Evolutionary conservation across 2,113 vertebrate genomes (phyloP).

Genomic region (Psephotus haematonotus): DNA sequence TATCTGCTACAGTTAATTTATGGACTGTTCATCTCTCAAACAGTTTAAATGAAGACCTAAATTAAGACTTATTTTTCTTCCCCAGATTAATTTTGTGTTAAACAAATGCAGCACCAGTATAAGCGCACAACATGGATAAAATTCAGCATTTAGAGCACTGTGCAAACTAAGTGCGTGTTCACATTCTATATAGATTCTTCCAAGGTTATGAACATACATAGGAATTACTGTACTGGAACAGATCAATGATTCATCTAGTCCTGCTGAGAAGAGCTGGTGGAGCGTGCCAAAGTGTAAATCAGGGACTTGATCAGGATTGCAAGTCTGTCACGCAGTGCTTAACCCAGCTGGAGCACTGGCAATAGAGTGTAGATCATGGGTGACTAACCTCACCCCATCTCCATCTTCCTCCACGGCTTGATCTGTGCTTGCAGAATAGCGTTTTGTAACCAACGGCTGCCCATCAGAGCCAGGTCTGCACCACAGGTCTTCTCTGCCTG

Average conservation of each 20-base stretch:
- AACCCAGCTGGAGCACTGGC: constrained; percentile 48
- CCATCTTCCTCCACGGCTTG: background rate
- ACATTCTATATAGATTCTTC: background rate
- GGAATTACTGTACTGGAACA: constrained; percentile 58
- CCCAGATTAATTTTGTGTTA: background rate
- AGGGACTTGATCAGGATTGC: constrained; percentile 28
- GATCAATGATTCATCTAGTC: constrained; percentile 49
- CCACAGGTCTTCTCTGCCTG: background rate
- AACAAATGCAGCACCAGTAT: background rate
- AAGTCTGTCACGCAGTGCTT: constrained; percentile 18
- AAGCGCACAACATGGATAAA: background rate
- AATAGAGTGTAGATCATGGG: background rate
- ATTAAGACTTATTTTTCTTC: background rate
- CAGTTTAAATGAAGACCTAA: background rate
- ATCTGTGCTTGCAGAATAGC: background rate
- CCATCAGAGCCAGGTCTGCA: background rate
- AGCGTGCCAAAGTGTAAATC: constrained; percentile 34
- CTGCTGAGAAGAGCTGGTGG: constrained; percentile 36
- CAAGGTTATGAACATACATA: constrained; percentile 25
- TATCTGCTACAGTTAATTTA: background rate
- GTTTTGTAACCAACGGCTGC: background rate
- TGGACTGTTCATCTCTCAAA: background rate
- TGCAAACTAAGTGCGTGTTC: background rate
- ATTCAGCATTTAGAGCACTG: background rate
- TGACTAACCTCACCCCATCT: background rate